These are phyloP conservation scores for Pristionchus pacificus DNA, from an alignment of 1,140 invertebrate genomes.

Conservation along the genomic window DNA sequence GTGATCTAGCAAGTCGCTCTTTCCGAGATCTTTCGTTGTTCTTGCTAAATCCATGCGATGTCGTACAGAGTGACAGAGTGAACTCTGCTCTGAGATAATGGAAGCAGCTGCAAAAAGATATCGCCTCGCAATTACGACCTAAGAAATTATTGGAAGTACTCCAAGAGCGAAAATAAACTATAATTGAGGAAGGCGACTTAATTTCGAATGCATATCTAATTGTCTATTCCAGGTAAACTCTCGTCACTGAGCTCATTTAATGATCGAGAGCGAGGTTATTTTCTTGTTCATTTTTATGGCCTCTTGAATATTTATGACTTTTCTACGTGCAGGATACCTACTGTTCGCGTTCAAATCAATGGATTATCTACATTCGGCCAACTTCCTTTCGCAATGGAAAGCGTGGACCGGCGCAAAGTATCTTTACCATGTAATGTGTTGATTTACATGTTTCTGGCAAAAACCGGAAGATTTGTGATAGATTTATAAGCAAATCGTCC, in stretches of 20 bases:
- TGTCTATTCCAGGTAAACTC: background rate
- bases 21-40: too few relatives aligned
- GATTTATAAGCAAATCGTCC: background rate
- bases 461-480: background rate
- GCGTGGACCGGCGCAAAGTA: slow-evolving; percentile 24
- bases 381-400: slow-evolving; percentile 21
- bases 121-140: too few relatives aligned
- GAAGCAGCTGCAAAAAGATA: too few relatives aligned
- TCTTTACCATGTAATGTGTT: background rate
- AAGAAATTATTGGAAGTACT: too few relatives aligned
- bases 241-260: background rate
- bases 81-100: too few relatives aligned
- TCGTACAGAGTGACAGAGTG: too few relatives aligned
- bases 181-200: background rate
- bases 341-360: slow-evolving; percentile 29
- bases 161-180: too few relatives aligned
- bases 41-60: too few relatives aligned
- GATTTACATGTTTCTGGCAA: background rate
- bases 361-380: slow-evolving; percentile 20
- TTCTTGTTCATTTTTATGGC: background rate
- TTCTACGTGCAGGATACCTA: slow-evolving; percentile 15
- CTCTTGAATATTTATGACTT: background rate
- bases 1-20: too few relatives aligned
- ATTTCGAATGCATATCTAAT: background rate
- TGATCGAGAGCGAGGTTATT: background rate